phyloP scores from a whole-genome alignment of 2,797 vertebrate genomes.

The Hyperoplus immaculatus region DNA sequence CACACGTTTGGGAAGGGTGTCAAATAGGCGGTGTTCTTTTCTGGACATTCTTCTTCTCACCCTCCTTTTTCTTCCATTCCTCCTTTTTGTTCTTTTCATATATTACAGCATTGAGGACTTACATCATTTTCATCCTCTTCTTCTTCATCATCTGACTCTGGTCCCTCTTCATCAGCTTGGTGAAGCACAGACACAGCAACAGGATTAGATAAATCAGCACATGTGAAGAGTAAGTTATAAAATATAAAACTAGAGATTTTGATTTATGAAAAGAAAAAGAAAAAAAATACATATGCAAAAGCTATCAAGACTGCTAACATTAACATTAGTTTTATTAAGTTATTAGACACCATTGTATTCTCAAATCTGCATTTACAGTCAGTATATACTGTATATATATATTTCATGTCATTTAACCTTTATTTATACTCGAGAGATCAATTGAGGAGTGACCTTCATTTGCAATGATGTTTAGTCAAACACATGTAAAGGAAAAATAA shows the following conservation, averaged over 20 bases:
- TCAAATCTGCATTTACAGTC: neutral
- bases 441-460: too few species aligned
- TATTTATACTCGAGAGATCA: too few species aligned
- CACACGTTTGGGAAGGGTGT: constrained; percentile 53
- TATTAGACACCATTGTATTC: neutral
- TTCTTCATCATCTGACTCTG: constrained; percentile 93
- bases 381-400: neutral
- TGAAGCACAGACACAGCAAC: constrained; percentile 37
- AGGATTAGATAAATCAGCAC: neutral
- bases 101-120: constrained; percentile 18
- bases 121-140: constrained; percentile 88
- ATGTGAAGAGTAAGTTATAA: neutral
- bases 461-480: too few species aligned
- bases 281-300: neutral
- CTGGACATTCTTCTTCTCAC: neutral
- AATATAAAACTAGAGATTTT: neutral
- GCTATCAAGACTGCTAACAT: neutral
- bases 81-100: neutral
- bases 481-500: too few species aligned
- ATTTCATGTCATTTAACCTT: neutral
- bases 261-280: neutral
- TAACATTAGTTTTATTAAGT: constrained; percentile 1
- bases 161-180: constrained; percentile 87
- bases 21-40: constrained; percentile 23
- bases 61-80: neutral